A percentile compares a stretch with the other conserved stretches of the same genome.
These are phyloP conservation scores for Polypterus senegalus DNA, from an alignment of 2,113 vertebrate genomes.

Conservation along the genomic window DNA sequence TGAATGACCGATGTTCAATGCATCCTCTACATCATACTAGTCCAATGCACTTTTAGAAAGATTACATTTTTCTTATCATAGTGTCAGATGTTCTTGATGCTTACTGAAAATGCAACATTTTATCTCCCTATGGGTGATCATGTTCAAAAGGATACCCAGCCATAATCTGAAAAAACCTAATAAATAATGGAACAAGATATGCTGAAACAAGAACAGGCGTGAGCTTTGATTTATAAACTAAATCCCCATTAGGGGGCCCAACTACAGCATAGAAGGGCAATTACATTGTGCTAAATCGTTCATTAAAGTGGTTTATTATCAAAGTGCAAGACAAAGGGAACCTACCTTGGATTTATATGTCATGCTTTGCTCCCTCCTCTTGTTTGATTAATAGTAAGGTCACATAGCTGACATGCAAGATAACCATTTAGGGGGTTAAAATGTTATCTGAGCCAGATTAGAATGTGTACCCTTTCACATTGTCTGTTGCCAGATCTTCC, in stretches of 20 bases:
- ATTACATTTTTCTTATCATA: background rate
- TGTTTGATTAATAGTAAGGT: constrained; percentile 33
- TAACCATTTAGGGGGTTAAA: constrained; percentile 34
- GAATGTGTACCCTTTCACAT: constrained; percentile 29
- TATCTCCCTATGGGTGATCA: constrained; percentile 22
- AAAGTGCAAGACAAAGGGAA: constrained; percentile 31
- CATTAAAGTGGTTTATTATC: constrained; percentile 38
- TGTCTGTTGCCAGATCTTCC: constrained; percentile 32
- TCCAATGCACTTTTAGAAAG: constrained; percentile 6
- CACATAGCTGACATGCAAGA: constrained; percentile 34
- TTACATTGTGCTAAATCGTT: constrained; percentile 35
- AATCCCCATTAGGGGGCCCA: background rate
- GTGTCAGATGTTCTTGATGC: no score
- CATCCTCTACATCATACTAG: constrained; percentile 12
- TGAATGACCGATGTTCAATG: no score
- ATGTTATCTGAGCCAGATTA: constrained; percentile 27
- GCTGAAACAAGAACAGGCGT: background rate
- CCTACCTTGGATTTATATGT: constrained; percentile 29
- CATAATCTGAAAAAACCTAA: no score
- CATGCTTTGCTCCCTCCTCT: constrained; percentile 24
- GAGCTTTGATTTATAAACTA: background rate
- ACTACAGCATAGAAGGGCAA: constrained; percentile 19
- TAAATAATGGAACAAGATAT: background rate
- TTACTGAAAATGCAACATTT: no score
- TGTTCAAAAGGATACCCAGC: constrained; percentile 2